These are phyloP conservation scores for Agrypnia vestita DNA, from an alignment of 1,140 invertebrate species.

Conservation along the genomic window DNA sequence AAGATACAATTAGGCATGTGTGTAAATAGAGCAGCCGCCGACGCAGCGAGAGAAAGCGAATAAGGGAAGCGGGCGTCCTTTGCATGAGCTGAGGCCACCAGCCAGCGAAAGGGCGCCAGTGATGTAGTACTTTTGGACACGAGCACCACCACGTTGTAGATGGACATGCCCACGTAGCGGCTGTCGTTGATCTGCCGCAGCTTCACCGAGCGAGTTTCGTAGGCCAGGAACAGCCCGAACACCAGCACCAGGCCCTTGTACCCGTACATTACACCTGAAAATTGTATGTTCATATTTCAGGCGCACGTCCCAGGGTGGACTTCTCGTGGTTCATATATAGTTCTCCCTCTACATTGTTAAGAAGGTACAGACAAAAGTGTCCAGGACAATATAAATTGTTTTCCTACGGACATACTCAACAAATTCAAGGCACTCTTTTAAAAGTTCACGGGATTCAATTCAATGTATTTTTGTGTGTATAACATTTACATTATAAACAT, in stretches of 20 bases:
- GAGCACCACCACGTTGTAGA: constrained; percentile 99
- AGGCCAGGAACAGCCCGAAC: constrained; percentile 97
- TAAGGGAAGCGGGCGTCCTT: constrained; percentile 97
- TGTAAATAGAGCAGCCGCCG: constrained; percentile 97
- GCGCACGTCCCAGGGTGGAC: too few relatives aligned
- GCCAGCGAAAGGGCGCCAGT: constrained; percentile 96
- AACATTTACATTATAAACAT: too few relatives aligned
- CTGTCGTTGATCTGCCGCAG: constrained; percentile 96
- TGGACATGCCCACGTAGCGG: constrained; percentile 98
- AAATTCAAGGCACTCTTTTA: too few relatives aligned
- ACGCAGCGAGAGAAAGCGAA: constrained; percentile 96
- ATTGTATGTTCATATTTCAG: neutral
- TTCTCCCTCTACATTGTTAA: too few relatives aligned
- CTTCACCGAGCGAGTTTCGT: constrained; percentile 98
- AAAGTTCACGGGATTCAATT: too few relatives aligned
- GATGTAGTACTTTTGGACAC: constrained; percentile 95
- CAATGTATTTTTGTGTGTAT: too few relatives aligned
- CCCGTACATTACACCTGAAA: constrained; percentile 92
- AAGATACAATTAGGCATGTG: too few relatives aligned
- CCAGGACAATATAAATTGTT: too few relatives aligned
- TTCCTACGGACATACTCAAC: too few relatives aligned
- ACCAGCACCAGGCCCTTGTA: constrained; percentile 97
- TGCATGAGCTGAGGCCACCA: constrained; percentile 96
- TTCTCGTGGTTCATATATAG: too few relatives aligned
- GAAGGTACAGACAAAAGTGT: too few relatives aligned